Evolutionary conservation across 2,888 invertebrate genomes (phyloP).

Genomic region (Teleiodes luculella): DNA sequence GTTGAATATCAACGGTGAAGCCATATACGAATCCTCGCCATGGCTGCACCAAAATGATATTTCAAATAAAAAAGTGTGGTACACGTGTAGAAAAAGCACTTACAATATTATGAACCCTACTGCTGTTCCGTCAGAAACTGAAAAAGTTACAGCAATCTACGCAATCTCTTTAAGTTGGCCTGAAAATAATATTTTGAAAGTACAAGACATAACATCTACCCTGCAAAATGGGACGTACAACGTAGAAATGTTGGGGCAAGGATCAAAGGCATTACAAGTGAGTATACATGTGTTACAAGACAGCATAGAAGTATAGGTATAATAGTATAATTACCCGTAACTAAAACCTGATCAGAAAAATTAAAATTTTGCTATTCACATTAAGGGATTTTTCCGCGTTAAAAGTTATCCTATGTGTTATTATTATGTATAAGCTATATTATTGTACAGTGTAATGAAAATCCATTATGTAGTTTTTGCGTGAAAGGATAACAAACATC

Average conservation of each 20-base stretch:
- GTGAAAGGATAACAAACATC: no score
- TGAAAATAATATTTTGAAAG: conserved; percentile 60
- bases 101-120: conserved; percentile 44
- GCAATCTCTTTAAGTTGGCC: conserved; percentile 87
- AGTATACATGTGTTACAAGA: no score
- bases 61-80: conserved; percentile 85
- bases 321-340: no score
- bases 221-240: conserved; percentile 42
- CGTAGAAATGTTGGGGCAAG: conserved; percentile 45
- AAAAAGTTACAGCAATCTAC: conserved; percentile 73
- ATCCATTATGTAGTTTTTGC: no score
- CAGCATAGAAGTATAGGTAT: no score
- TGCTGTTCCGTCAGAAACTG: conserved; percentile 29
- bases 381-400: no score
- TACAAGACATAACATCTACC: conserved; percentile 39
- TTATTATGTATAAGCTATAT: no score
- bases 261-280: not conserved
- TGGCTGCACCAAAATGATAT: conserved; percentile 92
- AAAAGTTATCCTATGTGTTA: no score
- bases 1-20: conserved; percentile 90
- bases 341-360: no score
- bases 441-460: no score
- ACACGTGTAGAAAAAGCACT: conserved; percentile 63
- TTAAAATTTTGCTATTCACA: no score
- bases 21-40: conserved; percentile 87